Evolutionary conservation across 2,888 invertebrate species (phyloP).

Genomic region (Phasia obesa): DNA sequence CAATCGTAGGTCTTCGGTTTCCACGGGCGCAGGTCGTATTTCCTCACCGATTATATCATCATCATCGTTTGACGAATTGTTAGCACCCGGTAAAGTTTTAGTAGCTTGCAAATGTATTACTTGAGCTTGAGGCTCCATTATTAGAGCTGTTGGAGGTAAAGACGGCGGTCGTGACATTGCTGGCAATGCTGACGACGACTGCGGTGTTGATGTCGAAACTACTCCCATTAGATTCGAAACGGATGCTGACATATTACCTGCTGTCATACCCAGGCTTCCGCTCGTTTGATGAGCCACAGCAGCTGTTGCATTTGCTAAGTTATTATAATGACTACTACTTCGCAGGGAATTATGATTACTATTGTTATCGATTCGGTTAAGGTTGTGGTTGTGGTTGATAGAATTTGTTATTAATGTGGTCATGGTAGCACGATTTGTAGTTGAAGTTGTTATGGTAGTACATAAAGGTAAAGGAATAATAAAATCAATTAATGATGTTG

Average conservation of each 20-base stretch:
- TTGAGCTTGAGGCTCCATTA: slow-evolving; percentile 69
- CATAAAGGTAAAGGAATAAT: slow-evolving; percentile 69
- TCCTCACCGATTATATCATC: slow-evolving; percentile 82
- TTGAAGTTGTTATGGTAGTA: slow-evolving; percentile 56
- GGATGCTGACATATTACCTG: slow-evolving; percentile 47
- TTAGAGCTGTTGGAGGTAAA: slow-evolving; percentile 57
- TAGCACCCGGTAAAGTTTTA: slow-evolving; percentile 67
- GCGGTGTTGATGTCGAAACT: slow-evolving; percentile 39
- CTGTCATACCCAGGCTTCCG: slow-evolving; percentile 10
- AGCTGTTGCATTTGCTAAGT: slow-evolving; percentile 59
- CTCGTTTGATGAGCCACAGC: slow-evolving; percentile 33
- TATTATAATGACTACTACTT: slow-evolving; percentile 74
- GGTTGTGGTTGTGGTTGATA: slow-evolving; percentile 43
- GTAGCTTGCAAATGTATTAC: slow-evolving; percentile 71
- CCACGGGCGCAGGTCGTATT: slow-evolving; percentile 80
- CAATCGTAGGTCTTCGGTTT: slow-evolving; percentile 79
- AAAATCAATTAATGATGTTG: slow-evolving; percentile 70
- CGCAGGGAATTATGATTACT: slow-evolving; percentile 69
- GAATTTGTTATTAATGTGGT: slow-evolving; percentile 59
- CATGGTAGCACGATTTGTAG: slow-evolving; percentile 61
- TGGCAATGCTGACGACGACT: slow-evolving; percentile 23
- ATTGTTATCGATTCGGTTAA: slow-evolving; percentile 57
- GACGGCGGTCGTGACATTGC: slow-evolving; percentile 50
- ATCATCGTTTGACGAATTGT: slow-evolving; percentile 71
- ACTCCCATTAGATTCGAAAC: slow-evolving; percentile 44